A percentile compares a stretch with the other conserved stretches of the same genome.
These are phyloP conservation scores for Lithosia quadra DNA, from an alignment of 2,888 invertebrate species.

Conservation along the genomic window DNA sequence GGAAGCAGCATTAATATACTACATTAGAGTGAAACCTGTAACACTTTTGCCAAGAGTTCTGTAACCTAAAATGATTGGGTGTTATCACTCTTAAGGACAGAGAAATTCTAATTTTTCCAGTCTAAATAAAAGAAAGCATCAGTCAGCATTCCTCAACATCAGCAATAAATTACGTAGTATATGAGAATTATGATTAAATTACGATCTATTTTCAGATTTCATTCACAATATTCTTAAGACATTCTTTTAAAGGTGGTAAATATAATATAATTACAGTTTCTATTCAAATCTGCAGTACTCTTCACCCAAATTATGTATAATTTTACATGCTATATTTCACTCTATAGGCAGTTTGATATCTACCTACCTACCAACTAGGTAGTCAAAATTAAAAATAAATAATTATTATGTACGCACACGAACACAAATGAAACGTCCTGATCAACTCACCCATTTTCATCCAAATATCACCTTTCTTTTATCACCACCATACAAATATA, in stretches of 20 bases:
- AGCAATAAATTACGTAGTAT: no score
- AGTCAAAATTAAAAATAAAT: constrained; percentile 7
- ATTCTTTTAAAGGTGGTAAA: no score
- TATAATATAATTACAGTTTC: background rate
- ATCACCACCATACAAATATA: constrained; percentile 30
- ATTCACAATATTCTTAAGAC: no score
- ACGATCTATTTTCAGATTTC: no score
- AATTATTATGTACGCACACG: constrained; percentile 17
- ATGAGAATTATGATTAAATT: no score
- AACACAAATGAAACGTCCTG: constrained; percentile 19
- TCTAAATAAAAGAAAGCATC: background rate
- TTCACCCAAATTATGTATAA: background rate
- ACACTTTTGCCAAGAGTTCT: background rate
- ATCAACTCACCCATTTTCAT: constrained; percentile 27
- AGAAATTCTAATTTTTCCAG: background rate
- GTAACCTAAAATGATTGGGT: no score
- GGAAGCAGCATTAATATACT: background rate
- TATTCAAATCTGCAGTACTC: background rate
- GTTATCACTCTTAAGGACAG: no score
- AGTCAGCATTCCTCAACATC: no score
- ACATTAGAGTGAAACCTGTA: background rate
- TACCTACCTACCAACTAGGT: constrained; percentile 7
- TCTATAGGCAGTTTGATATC: background rate
- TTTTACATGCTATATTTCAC: background rate
- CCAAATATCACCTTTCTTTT: constrained; percentile 23